Evolutionary conservation across 1,140 invertebrate species (phyloP), one percentile per base, ranked within the genome.

Genomic region (Drosophila truncata): DNA sequence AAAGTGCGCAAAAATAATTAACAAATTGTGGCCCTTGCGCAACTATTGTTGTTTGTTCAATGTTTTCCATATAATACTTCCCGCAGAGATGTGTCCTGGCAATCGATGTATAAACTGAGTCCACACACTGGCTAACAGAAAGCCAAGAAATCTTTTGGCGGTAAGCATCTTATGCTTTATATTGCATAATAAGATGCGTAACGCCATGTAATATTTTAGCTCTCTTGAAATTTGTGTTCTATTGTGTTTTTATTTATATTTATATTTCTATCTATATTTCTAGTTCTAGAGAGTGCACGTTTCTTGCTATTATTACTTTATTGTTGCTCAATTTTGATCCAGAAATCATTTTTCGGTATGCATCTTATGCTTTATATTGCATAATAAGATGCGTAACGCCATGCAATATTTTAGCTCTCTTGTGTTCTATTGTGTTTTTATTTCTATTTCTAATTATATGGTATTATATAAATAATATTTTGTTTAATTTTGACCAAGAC

Each of bases 1-100:
- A 35, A 31, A 59, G 5, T 29, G n/a, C 13, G 14, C 14, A 33
- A 69, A 61, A 69, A 55, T 55, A 70, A 35, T 69, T 46, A 55
- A 55, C 46, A 44, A 37, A 46, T 55, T 20, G n/a, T 33, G 20
- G 42, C 58, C 41, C 63, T 66, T 23, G 13, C 37, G n/a, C 25
- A 33, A n/a, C 18, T 13, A 55, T 33, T 62, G 23, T 63, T 59
- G 23, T 39, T 25, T 23, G 37, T 10, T 35, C 35, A n/a, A 29
- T n/a, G 13, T 37, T 18, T 33, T 37, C 31, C 14, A 37, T 57
- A 27, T 16, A 8, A 9, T 7, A 5, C 25, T 20, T 8, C 46
- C 46, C 13, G 23, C 13, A n/a, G 16, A 29, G 25, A 13, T 46
- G 9, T 18, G n/a, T 8, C 2, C n/a, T 5, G 50, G 1, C 4